Evolutionary conservation across 2,888 invertebrate genomes (phyloP).

Genomic region (Mythimna loreyi): DNA sequence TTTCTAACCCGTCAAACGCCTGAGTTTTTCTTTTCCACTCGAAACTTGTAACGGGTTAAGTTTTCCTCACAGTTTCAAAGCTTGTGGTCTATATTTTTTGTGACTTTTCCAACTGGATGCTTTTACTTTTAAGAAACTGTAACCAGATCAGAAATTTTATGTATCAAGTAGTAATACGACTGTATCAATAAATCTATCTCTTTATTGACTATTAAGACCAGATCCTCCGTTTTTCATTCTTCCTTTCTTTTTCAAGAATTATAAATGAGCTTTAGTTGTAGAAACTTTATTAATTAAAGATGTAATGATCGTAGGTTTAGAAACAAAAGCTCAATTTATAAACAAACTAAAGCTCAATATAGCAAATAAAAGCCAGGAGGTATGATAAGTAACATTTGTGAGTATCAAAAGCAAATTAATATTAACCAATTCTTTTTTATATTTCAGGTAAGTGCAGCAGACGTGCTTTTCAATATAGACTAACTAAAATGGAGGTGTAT

Average conservation of each 20-base stretch:
- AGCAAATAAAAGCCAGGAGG: too few species aligned
- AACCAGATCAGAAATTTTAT: slow-evolving; percentile 3
- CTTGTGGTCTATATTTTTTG: slow-evolving; percentile 22
- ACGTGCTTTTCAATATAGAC: not conserved
- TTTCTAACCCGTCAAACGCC: slow-evolving; percentile 56
- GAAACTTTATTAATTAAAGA: not conserved
- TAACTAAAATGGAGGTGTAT: not conserved
- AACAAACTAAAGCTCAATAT: too few species aligned
- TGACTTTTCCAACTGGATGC: not conserved
- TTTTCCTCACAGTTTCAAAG: slow-evolving; percentile 39
- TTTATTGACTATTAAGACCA: not conserved
- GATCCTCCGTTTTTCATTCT: too few species aligned
- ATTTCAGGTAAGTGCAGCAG: not conserved
- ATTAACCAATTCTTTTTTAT: not conserved
- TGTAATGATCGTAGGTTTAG: too few species aligned
- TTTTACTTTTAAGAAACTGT: slow-evolving; percentile 38
- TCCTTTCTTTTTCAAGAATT: too few species aligned
- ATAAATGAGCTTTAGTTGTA: not conserved
- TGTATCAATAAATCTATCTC: slow-evolving; percentile 5
- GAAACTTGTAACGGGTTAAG: slow-evolving; percentile 13
- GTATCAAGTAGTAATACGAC: not conserved
- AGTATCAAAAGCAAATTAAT: not conserved
- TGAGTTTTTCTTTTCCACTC: slow-evolving; percentile 46
- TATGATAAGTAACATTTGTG: too few species aligned
- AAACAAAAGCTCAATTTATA: too few species aligned